Base-by-base conservation (phyloP, 2,888 invertebrate genomes). In the Zelleria hepariella region DNA sequence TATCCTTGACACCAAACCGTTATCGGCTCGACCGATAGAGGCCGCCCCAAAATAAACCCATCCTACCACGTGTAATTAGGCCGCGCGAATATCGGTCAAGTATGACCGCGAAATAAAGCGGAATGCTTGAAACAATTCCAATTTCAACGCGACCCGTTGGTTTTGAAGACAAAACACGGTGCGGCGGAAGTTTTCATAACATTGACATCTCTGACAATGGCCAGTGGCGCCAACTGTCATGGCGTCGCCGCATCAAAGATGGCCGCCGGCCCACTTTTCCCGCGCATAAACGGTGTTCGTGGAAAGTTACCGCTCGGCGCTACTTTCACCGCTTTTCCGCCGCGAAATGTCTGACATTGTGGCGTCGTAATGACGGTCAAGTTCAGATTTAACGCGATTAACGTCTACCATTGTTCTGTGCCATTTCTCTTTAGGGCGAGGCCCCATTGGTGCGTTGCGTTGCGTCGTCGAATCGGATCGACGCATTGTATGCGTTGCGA, bases 261-360 rank as follows among this genome's bases (percentile, higher is more conserved):
- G 86, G 84, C 86, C 69, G 73, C 59, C 76, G 87, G 73, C 87
- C 86, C 74, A 88, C 88, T 86, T 87, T 86, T 87, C 82, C 84
- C 83, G 80, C 80, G 80, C 81, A 74, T 77, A 78, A 78, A 75
- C 79, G 74, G 72, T 74, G 71, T 75, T 73, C 80, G 81, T 87
- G 87, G 88, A 88, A 88, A 88, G 88, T 88, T 87, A 85, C 86
- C 75, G 75, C 74, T 48, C 80, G 87, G 32, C 80, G 86, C 88
- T 88, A 87, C 88, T 88, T 88, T 88, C 88, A 86, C 88, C 80
- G 80, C 86, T 86, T 86, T 87, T 88, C 84, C 84, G 51, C 51
- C 24, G 54, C 82, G 86, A 87, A 77, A 87, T 86, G 86, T 86
- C 84, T 70, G 75, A 68, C 73, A 70, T 74, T 76, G 75, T 72